Evolutionary conservation across 2,113 vertebrate species (phyloP).

Genomic region (Psittacus erithacus): DNA sequence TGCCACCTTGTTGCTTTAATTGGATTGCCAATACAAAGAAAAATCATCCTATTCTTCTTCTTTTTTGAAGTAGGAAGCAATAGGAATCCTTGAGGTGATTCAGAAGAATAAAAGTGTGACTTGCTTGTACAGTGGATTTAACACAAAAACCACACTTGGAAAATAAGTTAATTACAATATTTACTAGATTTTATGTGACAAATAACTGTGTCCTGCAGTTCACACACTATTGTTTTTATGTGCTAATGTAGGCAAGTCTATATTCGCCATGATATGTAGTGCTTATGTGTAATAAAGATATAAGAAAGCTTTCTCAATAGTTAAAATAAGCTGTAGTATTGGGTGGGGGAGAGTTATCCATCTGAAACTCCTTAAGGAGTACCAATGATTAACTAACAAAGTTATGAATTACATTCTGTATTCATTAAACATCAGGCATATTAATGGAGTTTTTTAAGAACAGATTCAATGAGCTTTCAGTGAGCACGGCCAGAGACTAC

Average conservation of each 20-base stretch:
- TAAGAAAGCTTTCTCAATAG: background rate
- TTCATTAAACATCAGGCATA: background rate
- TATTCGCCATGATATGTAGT: background rate
- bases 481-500: background rate
- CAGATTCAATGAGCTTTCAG: background rate
- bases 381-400: background rate
- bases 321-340: background rate
- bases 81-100: background rate
- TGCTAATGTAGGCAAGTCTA: background rate
- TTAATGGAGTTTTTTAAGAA: background rate
- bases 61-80: background rate
- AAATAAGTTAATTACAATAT: background rate
- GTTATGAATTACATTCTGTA: background rate
- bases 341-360: background rate
- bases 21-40: background rate
- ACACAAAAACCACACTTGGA: background rate
- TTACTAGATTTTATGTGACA: background rate
- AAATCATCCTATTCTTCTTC: background rate
- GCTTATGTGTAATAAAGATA: background rate
- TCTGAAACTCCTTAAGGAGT: background rate
- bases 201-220: background rate
- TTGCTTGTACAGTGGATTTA: background rate
- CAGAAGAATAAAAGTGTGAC: background rate
- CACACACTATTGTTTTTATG: background rate
- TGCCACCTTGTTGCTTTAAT: constrained; percentile 1